Evolutionary conservation across 1,140 invertebrate species (phyloP).

Genomic region (Zaprionus africanus): DNA sequence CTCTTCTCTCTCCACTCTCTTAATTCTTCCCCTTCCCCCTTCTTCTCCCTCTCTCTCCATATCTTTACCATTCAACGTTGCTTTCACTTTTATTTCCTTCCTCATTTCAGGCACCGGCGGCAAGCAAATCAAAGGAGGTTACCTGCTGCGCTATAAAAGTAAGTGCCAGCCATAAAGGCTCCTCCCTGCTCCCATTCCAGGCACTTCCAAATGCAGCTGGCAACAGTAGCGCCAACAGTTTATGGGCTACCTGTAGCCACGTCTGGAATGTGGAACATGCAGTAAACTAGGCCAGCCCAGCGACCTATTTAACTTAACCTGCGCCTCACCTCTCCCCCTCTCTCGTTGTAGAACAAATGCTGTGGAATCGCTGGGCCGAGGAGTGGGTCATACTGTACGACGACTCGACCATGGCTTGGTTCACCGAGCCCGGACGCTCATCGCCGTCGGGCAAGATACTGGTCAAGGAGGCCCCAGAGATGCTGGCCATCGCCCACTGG

Average conservation of each 20-base stretch:
- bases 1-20: neutral
- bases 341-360: constrained; percentile 87
- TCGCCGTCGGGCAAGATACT: constrained; percentile 84
- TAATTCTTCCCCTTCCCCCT: neutral
- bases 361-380: constrained; percentile 91
- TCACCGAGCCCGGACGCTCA: constrained; percentile 85
- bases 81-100: neutral
- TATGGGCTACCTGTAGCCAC: too few species aligned
- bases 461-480: constrained; percentile 90
- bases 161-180: constrained; percentile 81
- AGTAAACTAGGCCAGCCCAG: too few species aligned
- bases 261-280: too few species aligned
- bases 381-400: constrained; percentile 92
- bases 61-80: neutral
- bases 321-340: too few species aligned
- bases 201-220: too few species aligned
- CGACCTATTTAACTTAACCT: too few species aligned
- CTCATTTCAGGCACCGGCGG: constrained; percentile 86
- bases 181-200: neutral
- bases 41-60: neutral
- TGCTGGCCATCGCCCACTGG: constrained; percentile 91
- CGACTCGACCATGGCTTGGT: constrained; percentile 92
- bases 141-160: constrained; percentile 88
- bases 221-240: too few species aligned
- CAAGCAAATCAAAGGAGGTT: constrained; percentile 88